These are phyloP conservation scores for Mamestra brassicae DNA, from an alignment of 2,888 invertebrate genomes.

Conservation along the genomic window DNA sequence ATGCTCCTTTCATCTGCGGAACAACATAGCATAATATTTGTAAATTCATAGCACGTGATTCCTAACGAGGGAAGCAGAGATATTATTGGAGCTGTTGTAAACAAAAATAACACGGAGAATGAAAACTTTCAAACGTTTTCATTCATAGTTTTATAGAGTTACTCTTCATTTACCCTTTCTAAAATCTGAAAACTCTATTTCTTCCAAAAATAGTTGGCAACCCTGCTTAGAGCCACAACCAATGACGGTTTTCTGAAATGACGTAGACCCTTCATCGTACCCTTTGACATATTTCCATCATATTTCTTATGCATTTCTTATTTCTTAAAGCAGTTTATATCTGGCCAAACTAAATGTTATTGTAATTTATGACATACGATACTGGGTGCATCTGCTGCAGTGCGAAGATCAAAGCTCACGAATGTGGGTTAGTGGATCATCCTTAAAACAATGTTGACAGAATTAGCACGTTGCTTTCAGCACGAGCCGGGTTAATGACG, in stretches of 20 bases:
- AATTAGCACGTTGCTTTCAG: slow-evolving; percentile 37
- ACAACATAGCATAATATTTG: slow-evolving; percentile 46
- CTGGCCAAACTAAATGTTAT: not conserved
- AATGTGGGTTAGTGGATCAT: slow-evolving; percentile 39
- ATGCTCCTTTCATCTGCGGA: slow-evolving; percentile 49
- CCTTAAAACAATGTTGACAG: slow-evolving; percentile 51
- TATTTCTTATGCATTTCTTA: not conserved
- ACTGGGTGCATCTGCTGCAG: slow-evolving; percentile 32
- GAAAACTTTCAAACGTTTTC: not conserved
- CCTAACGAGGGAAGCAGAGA: slow-evolving; percentile 9
- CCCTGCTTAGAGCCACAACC: no score
- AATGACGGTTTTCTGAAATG: no score
- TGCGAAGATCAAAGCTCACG: slow-evolving; percentile 38
- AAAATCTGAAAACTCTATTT: no score
- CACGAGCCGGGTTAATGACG: not conserved
- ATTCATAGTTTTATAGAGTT: not conserved
- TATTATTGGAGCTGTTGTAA: slow-evolving; percentile 20
- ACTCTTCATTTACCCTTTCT: no score
- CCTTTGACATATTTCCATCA: no score
- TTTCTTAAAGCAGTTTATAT: not conserved
- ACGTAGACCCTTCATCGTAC: no score
- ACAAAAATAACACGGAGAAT: not conserved
- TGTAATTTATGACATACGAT: slow-evolving; percentile 26
- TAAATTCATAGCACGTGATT: slow-evolving; percentile 36
- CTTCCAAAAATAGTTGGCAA: no score